Conservation (phyloP, 2,888 invertebrate genomes). For the Drosophila borborema region DNA sequence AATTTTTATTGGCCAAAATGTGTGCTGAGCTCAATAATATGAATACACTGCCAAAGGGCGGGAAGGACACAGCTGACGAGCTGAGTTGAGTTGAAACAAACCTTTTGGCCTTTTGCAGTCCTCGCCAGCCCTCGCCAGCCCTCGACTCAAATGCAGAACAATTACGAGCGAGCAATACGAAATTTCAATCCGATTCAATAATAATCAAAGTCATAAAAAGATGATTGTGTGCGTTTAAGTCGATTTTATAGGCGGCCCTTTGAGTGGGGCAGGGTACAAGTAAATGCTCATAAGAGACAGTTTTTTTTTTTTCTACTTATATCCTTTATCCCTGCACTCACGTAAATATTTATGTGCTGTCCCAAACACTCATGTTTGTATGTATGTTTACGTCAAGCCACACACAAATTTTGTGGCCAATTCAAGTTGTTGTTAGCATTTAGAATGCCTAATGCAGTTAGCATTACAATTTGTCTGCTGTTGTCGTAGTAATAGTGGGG, state of each 20-base stretch:
- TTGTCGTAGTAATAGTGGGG: not conserved
- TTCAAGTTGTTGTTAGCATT: slow-evolving; percentile 10
- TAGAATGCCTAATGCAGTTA: not conserved
- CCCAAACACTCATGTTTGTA: not conserved
- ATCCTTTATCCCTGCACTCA: slow-evolving; percentile 6
- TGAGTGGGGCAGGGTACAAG: slow-evolving; percentile 2
- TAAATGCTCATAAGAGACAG: slow-evolving; percentile 5
- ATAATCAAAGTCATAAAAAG: slow-evolving; percentile 81
- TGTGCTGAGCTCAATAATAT: slow-evolving; percentile 51
- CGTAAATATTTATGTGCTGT: slow-evolving; percentile 17
- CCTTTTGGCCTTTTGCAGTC: not conserved
- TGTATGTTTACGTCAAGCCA: slow-evolving; percentile 7
- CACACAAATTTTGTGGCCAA: slow-evolving; percentile 6
- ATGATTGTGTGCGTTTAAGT: slow-evolving; percentile 66
- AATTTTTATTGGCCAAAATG: slow-evolving; percentile 66
- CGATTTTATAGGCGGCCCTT: slow-evolving; percentile 37
- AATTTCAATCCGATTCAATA: slow-evolving; percentile 71
- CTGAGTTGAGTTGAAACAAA: slow-evolving; percentile 23
- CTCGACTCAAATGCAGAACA: slow-evolving; percentile 37
- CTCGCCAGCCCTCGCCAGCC: not conserved
- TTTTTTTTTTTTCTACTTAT: not conserved
- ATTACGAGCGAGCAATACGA: slow-evolving; percentile 32
- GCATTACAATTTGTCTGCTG: not conserved
- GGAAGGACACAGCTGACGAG: slow-evolving; percentile 23
- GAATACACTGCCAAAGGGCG: slow-evolving; percentile 39